Base-by-base conservation (phyloP, 2,797 vertebrate genomes). In the Sebastes diaconus region DNA sequence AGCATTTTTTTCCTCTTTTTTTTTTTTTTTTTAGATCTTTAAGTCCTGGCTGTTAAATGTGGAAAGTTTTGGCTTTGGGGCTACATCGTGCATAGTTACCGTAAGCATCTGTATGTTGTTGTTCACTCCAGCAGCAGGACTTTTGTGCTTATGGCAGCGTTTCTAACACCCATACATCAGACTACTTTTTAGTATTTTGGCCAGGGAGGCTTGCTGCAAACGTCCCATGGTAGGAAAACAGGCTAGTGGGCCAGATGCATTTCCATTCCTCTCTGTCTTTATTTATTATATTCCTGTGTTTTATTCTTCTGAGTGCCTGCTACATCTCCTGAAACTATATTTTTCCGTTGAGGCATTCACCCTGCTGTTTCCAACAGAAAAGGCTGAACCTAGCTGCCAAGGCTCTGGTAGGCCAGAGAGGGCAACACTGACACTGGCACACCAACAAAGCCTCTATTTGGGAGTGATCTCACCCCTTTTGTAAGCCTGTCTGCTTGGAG, bases 381-480 rank as follows among this genome's bases (percentile, higher is more conserved):
- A 74, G 82, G 74, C 84, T 79, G 68, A 91, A 84, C 83, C 85
- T 71, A 80, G 88, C 87, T 93, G 93, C 92, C 91, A 93, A 91
- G 91, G 85, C 84, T 88, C 88, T 68, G 79, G 65, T 87, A 80
- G 88, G 93, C 92, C 93, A 94, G 85, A 87, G 91, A 94, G 94
- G 94, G 92, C 91, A 95, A 91, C 89, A 80, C 92, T 92, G 93
- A 85, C 91, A 94, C 91, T 90, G 92, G 93, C 93, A 92, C 92
- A 82, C 88, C 89, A 93, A 94, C 94, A 90, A 93, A 93, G 92
- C 85, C 84, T 94, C 92, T 88, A 90, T 90, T 89, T 91, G 80
- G 73, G 87, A 90, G 83, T 93, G 92, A 94, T 93, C 93, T 95
- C 91, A 92, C 91, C 92, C 91, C 88, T 93, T 54, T 95, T 93